phyloP scores from a whole-genome alignment of 2,797 vertebrate genomes.

The Balearica regulorum region DNA sequence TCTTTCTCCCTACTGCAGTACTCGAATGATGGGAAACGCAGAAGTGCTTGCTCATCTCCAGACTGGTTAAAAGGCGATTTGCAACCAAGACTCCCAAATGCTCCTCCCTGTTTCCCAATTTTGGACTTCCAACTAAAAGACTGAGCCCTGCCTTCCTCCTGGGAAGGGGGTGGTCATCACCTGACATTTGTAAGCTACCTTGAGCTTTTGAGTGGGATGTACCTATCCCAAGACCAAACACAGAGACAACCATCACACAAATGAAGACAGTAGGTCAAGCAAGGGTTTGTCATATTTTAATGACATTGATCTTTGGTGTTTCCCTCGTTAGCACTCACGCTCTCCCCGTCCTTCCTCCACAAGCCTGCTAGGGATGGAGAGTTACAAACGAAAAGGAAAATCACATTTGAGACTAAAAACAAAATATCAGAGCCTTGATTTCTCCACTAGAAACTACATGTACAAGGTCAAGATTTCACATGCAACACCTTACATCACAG shows the following conservation, averaged over 20 bases:
- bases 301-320: slow-evolving; percentile 83
- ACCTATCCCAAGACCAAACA: not conserved
- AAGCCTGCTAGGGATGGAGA: slow-evolving; percentile 75
- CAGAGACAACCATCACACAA: not conserved
- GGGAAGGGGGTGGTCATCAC: not conserved
- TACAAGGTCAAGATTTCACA: slow-evolving; percentile 82
- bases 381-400: slow-evolving; percentile 82
- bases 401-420: slow-evolving; percentile 81
- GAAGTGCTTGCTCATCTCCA: not conserved
- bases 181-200: not conserved
- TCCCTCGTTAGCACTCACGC: slow-evolving; percentile 78
- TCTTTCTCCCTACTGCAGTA: not conserved
- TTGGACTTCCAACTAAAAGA: not conserved
- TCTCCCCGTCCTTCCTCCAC: slow-evolving; percentile 71
- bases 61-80: not conserved
- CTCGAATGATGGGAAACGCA: not conserved
- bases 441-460: slow-evolving; percentile 82
- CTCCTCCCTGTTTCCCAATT: not conserved
- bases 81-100: not conserved
- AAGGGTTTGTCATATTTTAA: slow-evolving; percentile 81
- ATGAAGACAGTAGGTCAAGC: slow-evolving; percentile 57
- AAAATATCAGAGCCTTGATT: slow-evolving; percentile 80
- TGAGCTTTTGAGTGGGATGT: not conserved
- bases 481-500: slow-evolving; percentile 82
- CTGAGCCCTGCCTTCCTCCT: not conserved